Evolutionary conservation across 2,888 invertebrate species (phyloP), one percentile per base, ranked within the genome.

Genomic region (Allophyes oxyacanthae): DNA sequence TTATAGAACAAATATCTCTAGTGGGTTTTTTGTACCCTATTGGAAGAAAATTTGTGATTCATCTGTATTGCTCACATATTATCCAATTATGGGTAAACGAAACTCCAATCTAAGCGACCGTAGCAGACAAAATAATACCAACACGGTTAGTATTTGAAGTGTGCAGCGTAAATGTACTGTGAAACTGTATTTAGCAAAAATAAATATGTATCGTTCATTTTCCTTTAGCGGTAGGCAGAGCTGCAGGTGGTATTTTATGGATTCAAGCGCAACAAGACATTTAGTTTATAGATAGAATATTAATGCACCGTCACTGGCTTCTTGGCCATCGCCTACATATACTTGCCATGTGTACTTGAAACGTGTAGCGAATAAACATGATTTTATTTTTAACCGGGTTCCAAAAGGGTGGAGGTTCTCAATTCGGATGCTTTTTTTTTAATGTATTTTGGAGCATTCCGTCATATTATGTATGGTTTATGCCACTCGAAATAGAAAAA

Each of bases 161-260:
- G 28, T 30, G 48, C 32, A 33, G 28, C 15, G 7, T n/a, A 3
- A 44, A 58, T 48, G 44, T 37, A 1, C 32, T 7, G 26, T n/a
- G 8, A 34, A 37, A 20, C 59, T 55, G 38, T 71, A 58, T 64
- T 52, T 20, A 59, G 54, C 46, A 52, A 52, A 60, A 54, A 71
- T 71, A 71, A 67, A 71, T 71, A 72, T 69, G 69, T 59, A 72
- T 68, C n/a, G 49, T 28, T 20, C 0, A 61, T 61, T 62, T 62
- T 62, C 56, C 53, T 48, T 69, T 46, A 8, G 20, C 14, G 33
- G 56, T 30, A 51, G 13, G 38, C 46, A 45, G 20, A 59, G 20
- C 72, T 38, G 15, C 73, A 28, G 59, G 72, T 30, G 65, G 65
- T 55, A 69, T 55, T 65, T 72, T 72, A 62, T 56, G 45, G 55